phyloP scores from a whole-genome alignment of 2,888 invertebrate species.

The Pilophorus perplexus region DNA sequence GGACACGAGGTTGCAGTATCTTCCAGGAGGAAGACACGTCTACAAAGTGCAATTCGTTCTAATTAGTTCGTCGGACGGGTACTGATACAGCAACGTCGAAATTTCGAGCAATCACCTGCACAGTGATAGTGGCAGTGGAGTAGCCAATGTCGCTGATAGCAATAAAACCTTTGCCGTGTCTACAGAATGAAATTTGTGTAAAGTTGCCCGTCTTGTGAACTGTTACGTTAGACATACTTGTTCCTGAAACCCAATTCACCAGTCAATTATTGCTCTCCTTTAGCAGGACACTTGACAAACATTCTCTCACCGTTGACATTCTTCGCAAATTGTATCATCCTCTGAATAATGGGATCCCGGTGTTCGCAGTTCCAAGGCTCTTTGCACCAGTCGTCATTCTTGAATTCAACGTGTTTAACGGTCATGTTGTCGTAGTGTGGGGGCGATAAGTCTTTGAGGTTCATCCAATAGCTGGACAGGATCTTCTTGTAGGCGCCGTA shows the following conservation, averaged over 20 bases:
- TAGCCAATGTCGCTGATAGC: constrained; percentile 20
- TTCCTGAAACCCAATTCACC: constrained; percentile 9
- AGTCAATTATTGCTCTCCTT: too few relatives aligned
- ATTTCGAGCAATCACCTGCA: constrained; percentile 8
- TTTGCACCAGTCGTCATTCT: constrained; percentile 8
- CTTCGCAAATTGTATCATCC: constrained; percentile 17
- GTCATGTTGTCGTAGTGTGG: constrained; percentile 26
- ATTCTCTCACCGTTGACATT: constrained; percentile 8
- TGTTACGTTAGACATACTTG: constrained; percentile 15
- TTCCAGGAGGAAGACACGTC: constrained; percentile 25
- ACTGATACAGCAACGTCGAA: too few relatives aligned
- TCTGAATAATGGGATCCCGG: neutral
- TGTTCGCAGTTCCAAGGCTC: constrained; percentile 33
- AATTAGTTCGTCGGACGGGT: too few relatives aligned
- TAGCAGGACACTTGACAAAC: too few relatives aligned
- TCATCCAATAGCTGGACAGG: constrained; percentile 30
- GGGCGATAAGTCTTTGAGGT: neutral
- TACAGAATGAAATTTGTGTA: constrained; percentile 26
- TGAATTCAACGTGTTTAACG: constrained; percentile 18
- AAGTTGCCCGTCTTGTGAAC: neutral
- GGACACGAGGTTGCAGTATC: constrained; percentile 25
- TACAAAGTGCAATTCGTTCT: neutral
- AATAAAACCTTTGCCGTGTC: constrained; percentile 7
- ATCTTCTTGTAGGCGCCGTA: constrained; percentile 25
- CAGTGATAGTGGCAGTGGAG: constrained; percentile 7